Conservation (phyloP, 1,140 invertebrate genomes). For the Meloidogyne floridensis region DNA sequence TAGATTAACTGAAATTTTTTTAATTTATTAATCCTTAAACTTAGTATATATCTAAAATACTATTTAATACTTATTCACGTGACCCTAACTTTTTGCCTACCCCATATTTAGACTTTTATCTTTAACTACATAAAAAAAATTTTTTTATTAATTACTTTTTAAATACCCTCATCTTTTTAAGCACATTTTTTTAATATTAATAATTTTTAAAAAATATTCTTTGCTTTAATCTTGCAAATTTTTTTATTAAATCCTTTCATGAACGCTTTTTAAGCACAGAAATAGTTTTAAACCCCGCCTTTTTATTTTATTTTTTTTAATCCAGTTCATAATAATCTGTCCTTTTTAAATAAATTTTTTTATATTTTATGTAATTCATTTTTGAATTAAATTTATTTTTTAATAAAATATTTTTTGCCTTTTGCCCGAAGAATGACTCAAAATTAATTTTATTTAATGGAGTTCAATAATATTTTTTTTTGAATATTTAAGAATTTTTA, state of each 20-base stretch:
- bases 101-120: too few species aligned
- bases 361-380: not conserved
- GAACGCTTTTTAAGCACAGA: not conserved
- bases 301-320: not conserved
- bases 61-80: too few species aligned
- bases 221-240: not conserved
- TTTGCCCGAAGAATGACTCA: not conserved
- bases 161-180: not conserved
- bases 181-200: not conserved
- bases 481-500: too few species aligned
- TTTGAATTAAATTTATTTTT: not conserved
- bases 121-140: not conserved
- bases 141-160: not conserved
- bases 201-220: not conserved
- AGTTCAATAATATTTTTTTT: too few species aligned
- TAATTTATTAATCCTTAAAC: too few species aligned
- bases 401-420: not conserved
- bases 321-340: not conserved
- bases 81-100: too few species aligned
- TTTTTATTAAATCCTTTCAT: not conserved
- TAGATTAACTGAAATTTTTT: too few species aligned
- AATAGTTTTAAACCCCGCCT: not conserved
- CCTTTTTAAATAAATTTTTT: not conserved
- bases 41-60: too few species aligned
- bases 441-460: too few species aligned